phyloP scores from a whole-genome alignment of 37 sponge, comb jelly and placozoan genomes.

The Amphimedon queenslandica region DNA sequence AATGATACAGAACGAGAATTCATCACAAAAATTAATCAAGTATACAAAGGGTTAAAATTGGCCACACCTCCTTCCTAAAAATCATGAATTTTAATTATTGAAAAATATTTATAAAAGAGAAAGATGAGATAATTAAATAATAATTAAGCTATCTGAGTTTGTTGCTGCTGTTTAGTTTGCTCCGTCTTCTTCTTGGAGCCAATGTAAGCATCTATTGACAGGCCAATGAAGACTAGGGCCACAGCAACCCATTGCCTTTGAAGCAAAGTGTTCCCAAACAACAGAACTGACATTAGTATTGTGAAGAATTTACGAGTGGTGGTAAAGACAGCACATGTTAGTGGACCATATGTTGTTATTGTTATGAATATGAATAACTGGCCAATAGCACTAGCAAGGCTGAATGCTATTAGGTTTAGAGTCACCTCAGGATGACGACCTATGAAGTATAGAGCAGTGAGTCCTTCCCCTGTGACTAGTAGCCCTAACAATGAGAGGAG shows the following conservation, averaged over 20 bases:
- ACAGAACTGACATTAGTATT: slow-evolving; percentile 84
- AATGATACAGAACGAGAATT: slow-evolving; percentile 72
- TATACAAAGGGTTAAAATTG: background rate
- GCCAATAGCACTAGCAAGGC: slow-evolving; percentile 89
- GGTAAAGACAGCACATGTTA: slow-evolving; percentile 92
- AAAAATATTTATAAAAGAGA: background rate
- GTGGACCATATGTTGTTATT: slow-evolving; percentile 85
- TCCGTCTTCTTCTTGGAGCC: slow-evolving; percentile 52
- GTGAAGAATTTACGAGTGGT: slow-evolving; percentile 99
- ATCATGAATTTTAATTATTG: background rate
- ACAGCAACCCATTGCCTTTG: slow-evolving; percentile 89
- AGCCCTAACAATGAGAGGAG: slow-evolving; percentile 36
- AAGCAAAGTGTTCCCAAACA: slow-evolving; percentile 81
- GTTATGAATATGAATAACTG: slow-evolving; percentile 95
- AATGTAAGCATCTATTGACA: slow-evolving; percentile 62
- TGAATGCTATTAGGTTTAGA: slow-evolving; percentile 63
- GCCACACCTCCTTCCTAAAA: background rate
- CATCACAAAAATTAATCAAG: too few relatives aligned
- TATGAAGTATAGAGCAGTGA: slow-evolving; percentile 56
- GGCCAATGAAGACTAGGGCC: slow-evolving; percentile 86
- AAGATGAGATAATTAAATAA: background rate
- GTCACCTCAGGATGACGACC: slow-evolving; percentile 70
- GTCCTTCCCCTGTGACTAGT: slow-evolving; percentile 63
- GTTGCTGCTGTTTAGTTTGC: background rate
- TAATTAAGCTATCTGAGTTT: background rate